These are phyloP conservation scores for Allacma fusca DNA, from an alignment of 2,888 invertebrate genomes.

Conservation along the genomic window DNA sequence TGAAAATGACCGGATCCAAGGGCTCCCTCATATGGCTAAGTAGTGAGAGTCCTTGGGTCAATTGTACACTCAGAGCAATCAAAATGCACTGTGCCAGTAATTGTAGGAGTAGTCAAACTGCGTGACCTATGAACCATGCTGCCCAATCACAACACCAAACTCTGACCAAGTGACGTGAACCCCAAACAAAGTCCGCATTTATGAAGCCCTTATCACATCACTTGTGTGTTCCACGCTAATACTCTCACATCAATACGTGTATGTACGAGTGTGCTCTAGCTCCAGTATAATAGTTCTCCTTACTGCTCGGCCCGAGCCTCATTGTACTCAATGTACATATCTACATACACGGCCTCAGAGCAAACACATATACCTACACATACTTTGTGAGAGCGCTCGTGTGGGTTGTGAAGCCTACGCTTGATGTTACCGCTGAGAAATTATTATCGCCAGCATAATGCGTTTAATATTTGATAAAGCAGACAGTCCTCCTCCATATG, in stretches of 20 bases:
- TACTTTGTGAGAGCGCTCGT: too few relatives aligned
- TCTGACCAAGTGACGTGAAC: neutral
- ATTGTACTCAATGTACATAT: too few relatives aligned
- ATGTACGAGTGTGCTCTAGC: neutral
- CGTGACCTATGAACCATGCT: slow-evolving; percentile 37
- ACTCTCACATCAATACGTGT: neutral
- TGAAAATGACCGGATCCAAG: slow-evolving; percentile 60
- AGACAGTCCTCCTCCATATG: slow-evolving; percentile 2
- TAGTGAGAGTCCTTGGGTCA: neutral
- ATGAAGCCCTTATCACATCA: neutral
- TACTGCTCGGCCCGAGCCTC: too few relatives aligned
- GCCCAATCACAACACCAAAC: slow-evolving; percentile 29
- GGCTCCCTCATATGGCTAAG: slow-evolving; percentile 45
- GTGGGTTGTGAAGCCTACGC: neutral
- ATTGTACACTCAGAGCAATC: neutral
- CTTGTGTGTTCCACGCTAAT: neutral
- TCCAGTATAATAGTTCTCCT: too few relatives aligned
- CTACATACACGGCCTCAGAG: too few relatives aligned
- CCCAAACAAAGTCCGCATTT: neutral
- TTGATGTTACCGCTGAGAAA: slow-evolving; percentile 16
- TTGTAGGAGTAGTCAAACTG: slow-evolving; percentile 11
- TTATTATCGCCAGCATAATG: slow-evolving; percentile 22
- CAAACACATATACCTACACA: too few relatives aligned
- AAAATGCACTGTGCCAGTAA: neutral
- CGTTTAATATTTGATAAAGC: slow-evolving; percentile 12